phyloP scores from a whole-genome alignment of 2,797 vertebrate species.

The Syndactyla subalaris region DNA sequence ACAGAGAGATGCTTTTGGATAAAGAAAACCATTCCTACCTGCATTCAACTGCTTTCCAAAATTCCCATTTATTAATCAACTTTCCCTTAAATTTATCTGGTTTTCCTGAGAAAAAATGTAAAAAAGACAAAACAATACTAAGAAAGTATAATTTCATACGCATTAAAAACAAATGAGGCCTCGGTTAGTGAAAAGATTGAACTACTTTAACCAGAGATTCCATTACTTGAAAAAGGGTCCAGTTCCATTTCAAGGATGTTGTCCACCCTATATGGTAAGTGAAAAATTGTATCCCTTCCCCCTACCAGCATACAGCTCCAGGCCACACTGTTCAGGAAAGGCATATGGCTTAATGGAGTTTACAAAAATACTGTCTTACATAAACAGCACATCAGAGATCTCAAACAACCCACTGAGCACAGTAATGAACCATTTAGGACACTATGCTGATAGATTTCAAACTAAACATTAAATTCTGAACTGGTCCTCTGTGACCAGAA shows the following conservation, averaged over 20 bases:
- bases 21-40: slow-evolving; percentile 3
- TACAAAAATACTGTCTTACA: slow-evolving; percentile 3
- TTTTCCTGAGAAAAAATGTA: slow-evolving; percentile 38
- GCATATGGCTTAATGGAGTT: not conserved
- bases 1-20: not conserved
- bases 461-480: not conserved
- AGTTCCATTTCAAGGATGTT: not conserved
- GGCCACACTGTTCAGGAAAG: not conserved
- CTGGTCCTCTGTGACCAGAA: not conserved
- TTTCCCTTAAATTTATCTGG: slow-evolving; percentile 57
- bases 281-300: not conserved
- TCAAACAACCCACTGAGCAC: not conserved
- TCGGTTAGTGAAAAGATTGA: not conserved
- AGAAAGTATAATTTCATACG: not conserved
- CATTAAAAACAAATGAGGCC: not conserved
- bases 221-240: not conserved
- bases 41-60: slow-evolving; percentile 43
- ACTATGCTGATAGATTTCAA: not conserved
- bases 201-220: not conserved
- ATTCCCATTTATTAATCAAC: slow-evolving; percentile 53
- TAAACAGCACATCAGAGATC: not conserved
- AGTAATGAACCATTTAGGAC: not conserved
- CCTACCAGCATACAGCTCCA: not conserved
- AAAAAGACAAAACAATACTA: not conserved
- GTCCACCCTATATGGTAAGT: not conserved